Percentiles rank a stretch among this genome's conserved stretches.
phyloP scores from a whole-genome alignment of 1,140 invertebrate genomes.

The Rhopalosiphum padi region DNA sequence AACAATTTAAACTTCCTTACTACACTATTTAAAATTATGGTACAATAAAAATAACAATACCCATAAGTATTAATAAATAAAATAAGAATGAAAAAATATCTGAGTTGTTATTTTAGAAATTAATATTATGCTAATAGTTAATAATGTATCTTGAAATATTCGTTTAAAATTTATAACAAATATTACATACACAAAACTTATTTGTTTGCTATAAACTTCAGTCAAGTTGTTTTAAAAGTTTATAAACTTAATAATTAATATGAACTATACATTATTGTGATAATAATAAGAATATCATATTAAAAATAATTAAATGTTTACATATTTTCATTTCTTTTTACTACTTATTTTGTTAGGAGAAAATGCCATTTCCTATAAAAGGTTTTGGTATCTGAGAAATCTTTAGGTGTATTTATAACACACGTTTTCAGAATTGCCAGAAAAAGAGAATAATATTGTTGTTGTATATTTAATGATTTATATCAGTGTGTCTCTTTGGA shows the following conservation, averaged over 20 bases:
- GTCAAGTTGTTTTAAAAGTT: constrained; percentile 32
- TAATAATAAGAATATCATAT: neutral
- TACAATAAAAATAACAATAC: neutral
- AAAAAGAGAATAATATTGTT: neutral
- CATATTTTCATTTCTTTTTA: neutral
- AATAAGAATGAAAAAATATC: neutral
- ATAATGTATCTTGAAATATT: neutral
- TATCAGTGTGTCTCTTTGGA: neutral
- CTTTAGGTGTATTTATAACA: neutral
- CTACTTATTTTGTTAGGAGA: neutral
- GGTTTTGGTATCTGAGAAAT: neutral
- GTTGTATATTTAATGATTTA: constrained; percentile 32
- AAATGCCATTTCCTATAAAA: neutral
- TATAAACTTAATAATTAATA: constrained; percentile 33
- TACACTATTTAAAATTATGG: neutral
- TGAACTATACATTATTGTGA: neutral
- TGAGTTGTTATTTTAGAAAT: neutral
- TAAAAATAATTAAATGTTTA: neutral
- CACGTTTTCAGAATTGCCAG: neutral
- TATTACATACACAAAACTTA: neutral
- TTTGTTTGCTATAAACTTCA: constrained; percentile 31
- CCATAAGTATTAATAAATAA: neutral
- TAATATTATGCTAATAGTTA: neutral
- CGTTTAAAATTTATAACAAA: neutral
- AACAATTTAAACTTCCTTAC: neutral